Conservation (phyloP, 2,888 invertebrate species). For the Agonopterix alstromeriana region DNA sequence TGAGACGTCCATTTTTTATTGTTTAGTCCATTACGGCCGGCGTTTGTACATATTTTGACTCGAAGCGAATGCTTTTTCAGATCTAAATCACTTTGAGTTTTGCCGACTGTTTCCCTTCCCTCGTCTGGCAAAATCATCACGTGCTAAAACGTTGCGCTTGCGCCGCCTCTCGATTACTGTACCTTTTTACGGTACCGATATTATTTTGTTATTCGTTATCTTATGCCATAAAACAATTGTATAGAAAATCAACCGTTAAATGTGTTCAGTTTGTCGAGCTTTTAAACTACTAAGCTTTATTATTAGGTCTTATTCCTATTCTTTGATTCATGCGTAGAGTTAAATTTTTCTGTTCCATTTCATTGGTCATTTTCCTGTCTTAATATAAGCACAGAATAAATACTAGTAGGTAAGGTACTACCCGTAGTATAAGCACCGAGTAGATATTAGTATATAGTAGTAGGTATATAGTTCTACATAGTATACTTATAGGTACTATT, state of each 20-base stretch:
- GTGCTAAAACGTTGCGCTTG: slow-evolving; percentile 35
- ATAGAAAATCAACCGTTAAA: slow-evolving; percentile 5
- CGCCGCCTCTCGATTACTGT: not conserved
- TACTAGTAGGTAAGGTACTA: no score
- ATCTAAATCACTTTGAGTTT: slow-evolving; percentile 36
- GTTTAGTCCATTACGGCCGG: slow-evolving; percentile 58
- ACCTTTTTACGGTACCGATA: not conserved
- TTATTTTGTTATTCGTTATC: not conserved
- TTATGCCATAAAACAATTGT: not conserved
- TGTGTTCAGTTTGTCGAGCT: not conserved
- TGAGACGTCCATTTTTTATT: slow-evolving; percentile 72
- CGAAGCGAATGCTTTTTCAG: slow-evolving; percentile 36
- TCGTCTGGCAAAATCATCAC: slow-evolving; percentile 49
- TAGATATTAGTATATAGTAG: no score
- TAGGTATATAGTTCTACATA: no score
- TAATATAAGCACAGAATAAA: no score
- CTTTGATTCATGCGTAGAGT: no score
- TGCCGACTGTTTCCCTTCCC: slow-evolving; percentile 37
- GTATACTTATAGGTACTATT: no score
- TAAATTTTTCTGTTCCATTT: no score
- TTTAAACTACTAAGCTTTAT: no score
- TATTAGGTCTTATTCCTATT: no score
- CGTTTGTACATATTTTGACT: slow-evolving; percentile 75
- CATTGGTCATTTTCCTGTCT: no score
- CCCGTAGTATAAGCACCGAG: no score